Percentiles rank a stretch among this genome's conserved stretches.
Conservation (phyloP, 2,888 invertebrate genomes). For the Nephrotoma guestfalica region DNA sequence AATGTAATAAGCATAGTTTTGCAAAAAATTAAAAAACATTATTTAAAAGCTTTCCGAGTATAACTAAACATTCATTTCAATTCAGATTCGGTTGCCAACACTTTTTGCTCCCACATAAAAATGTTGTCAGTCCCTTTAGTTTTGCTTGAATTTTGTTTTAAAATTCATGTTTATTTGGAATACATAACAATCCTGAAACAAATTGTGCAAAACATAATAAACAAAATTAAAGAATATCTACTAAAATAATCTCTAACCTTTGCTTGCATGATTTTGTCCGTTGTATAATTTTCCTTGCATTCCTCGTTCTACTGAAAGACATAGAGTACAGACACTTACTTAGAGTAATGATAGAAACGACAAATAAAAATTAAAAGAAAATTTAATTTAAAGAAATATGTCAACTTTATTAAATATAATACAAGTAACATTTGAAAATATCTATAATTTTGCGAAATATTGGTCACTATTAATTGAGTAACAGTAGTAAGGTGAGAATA, state of each 20-base stretch:
- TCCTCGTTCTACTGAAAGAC: constrained; percentile 4
- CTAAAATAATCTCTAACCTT: neutral
- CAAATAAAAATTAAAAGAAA: neutral
- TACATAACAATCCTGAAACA: neutral
- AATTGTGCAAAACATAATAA: neutral
- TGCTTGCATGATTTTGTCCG: neutral
- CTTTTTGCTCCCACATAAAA: too few relatives aligned
- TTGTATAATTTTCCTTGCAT: neutral
- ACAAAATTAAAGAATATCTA: neutral
- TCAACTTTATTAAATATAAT: too few relatives aligned
- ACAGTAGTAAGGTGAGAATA: too few relatives aligned
- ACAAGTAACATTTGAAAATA: too few relatives aligned
- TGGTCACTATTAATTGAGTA: too few relatives aligned
- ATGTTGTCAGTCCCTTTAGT: too few relatives aligned
- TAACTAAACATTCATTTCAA: too few relatives aligned
- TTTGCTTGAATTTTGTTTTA: too few relatives aligned
- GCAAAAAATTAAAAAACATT: neutral
- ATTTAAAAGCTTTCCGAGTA: too few relatives aligned
- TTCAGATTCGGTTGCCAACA: too few relatives aligned
- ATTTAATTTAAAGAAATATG: neutral
- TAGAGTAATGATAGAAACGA: neutral
- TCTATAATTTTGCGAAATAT: too few relatives aligned
- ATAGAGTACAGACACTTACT: neutral
- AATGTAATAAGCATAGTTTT: neutral
- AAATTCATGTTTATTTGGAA: neutral